Percentiles rank a stretch among this genome's conserved stretches.
These are phyloP conservation scores for Drosophila littoralis DNA, from an alignment of 1,140 invertebrate species.

Conservation along the genomic window DNA sequence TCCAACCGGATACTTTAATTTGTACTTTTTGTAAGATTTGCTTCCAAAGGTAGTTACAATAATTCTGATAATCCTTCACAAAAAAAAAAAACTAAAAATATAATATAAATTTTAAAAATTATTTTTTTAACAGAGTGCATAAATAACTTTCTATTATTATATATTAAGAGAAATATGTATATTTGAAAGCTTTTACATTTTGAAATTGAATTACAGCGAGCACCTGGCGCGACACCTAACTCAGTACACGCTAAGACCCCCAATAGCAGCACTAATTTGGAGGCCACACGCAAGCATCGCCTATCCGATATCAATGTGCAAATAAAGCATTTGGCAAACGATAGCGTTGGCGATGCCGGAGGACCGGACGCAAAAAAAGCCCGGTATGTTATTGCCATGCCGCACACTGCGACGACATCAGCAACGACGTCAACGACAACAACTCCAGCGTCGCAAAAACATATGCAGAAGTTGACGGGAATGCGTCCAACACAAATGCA, in stretches of 20 bases:
- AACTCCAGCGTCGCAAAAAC: slow-evolving; percentile 22
- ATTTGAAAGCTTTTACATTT: background rate
- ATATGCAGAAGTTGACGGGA: slow-evolving; percentile 19
- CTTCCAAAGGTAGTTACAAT: no score
- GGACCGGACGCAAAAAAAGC: slow-evolving; percentile 70
- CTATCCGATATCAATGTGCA: slow-evolving; percentile 71
- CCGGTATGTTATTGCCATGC: slow-evolving; percentile 65
- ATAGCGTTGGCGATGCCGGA: slow-evolving; percentile 34
- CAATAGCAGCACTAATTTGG: slow-evolving; percentile 23
- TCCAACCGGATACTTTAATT: no score
- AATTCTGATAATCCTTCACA: no score
- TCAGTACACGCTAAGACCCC: slow-evolving; percentile 14
- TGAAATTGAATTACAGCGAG: slow-evolving; percentile 36
- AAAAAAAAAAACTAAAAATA: background rate
- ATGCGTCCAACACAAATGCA: slow-evolving; percentile 10
- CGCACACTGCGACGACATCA: slow-evolving; percentile 4
- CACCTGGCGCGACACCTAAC: slow-evolving; percentile 27
- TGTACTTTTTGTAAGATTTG: no score
- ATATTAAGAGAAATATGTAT: no score
- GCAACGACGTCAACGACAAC: slow-evolving; percentile 3
- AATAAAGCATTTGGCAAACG: slow-evolving; percentile 51
- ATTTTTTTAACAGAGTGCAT: background rate
- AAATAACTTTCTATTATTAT: no score
- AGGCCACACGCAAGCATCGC: slow-evolving; percentile 58
- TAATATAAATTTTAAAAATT: background rate